These are phyloP conservation scores for Paracyclopina nana DNA, from an alignment of 1,140 invertebrate species.

Conservation along the genomic window DNA sequence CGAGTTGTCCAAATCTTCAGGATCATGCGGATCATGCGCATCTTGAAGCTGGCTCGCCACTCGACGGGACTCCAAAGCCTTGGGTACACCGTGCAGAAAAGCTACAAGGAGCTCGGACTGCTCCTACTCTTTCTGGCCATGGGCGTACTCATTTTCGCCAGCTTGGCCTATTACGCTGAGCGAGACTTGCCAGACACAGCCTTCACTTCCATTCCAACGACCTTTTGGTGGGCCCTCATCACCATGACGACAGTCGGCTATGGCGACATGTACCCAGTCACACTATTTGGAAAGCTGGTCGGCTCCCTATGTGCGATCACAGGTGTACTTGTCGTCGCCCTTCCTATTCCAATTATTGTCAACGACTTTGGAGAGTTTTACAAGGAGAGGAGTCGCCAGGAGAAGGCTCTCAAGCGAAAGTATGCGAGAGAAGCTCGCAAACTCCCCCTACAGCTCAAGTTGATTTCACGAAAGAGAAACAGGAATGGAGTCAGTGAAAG, in stretches of 20 bases:
- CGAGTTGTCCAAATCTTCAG: constrained; percentile 22
- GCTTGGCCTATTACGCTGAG: constrained; percentile 20
- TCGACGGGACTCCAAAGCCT: constrained; percentile 32
- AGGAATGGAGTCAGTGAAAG: too few species aligned
- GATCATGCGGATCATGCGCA: constrained; percentile 24
- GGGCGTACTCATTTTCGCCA: constrained; percentile 66
- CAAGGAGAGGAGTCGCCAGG: constrained; percentile 97
- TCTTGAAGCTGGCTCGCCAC: constrained; percentile 28
- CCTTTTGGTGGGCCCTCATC: constrained; percentile 91
- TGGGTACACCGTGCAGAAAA: constrained; percentile 28
- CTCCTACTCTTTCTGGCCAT: constrained; percentile 32
- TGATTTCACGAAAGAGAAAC: too few species aligned
- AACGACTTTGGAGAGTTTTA: constrained; percentile 99
- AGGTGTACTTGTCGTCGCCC: constrained; percentile 99
- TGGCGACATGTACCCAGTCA: constrained; percentile 93
- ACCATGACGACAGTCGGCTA: constrained; percentile 80
- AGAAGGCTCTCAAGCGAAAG: constrained; percentile 89
- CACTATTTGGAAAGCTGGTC: constrained; percentile 85
- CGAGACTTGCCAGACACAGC: constrained; percentile 53
- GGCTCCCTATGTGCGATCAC: constrained; percentile 98
- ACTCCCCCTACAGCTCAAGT: constrained; percentile 85
- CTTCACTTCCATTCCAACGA: constrained; percentile 90
- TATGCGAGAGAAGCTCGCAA: constrained; percentile 79
- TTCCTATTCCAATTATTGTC: constrained; percentile 98
- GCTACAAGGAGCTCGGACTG: constrained; percentile 18